Base-by-base conservation (phyloP, 2,888 invertebrate genomes). In the Eilema sororculum region DNA sequence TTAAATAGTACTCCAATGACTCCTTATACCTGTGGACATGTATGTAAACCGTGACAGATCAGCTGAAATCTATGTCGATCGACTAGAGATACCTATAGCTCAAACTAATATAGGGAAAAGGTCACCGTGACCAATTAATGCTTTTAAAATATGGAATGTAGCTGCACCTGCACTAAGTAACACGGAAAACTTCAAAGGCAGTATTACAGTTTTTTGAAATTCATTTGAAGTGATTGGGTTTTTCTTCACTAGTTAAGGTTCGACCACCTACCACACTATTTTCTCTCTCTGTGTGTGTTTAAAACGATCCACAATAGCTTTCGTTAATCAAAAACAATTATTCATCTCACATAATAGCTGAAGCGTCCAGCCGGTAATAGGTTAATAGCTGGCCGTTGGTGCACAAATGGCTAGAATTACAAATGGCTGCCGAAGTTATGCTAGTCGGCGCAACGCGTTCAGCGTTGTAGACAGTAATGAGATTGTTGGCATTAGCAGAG, bases 331-430 rank as follows among this genome's bases (percentile, higher is more conserved):
- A 41, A 57, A 41, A 58, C n/a, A 59, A 58, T 37, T 16, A 37
- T 66, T 37, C 56, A 65, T 65, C 65, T 66, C 24, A 58, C 58
- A 58, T 41, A 25, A 37, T 37, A 37, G 13, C 33, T 16, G 37
- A 25, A 41, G 25, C 41, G 33, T 30, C 57, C 30, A 57, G 22
- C 30, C 57, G 57, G 57, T 66, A 59, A 41, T 62, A 25, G 62
- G 24, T 52, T 68, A 68, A 62, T 41, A 63, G 62, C 57, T 6
- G 62, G 33, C 22, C 62, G 28, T 59, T 67, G 46, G 52, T 67
- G 57, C 57, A 61, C 10, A n/a, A 68, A 56, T 37, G 61, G 37
- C 33, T 56, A 63, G 68, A 68, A 67, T 62, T 33, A 33, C 24
- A 61, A 67, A 63, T 57, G 63, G 37, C 20, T 10, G 9, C 41